These are phyloP conservation scores for Epizoanthus illoricatus DNA, from an alignment of 92 coral and sea anemone genomes.

Conservation along the genomic window DNA sequence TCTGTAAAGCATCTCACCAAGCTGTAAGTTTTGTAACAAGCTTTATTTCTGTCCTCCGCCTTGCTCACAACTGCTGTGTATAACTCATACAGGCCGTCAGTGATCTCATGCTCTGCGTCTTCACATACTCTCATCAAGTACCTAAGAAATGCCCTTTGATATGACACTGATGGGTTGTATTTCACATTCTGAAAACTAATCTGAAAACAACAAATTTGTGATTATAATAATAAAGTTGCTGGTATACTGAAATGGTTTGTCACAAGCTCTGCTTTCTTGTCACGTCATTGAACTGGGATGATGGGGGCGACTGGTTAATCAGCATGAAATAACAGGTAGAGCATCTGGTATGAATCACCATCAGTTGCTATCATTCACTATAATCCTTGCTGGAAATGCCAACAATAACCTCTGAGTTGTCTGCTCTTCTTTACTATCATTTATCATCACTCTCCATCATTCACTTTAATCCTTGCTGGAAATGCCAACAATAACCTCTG, in stretches of 20 bases:
- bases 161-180: constrained; percentile 60
- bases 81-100: constrained; percentile 65
- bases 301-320: too few relatives aligned
- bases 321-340: too few relatives aligned
- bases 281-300: too few relatives aligned
- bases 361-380: too few relatives aligned
- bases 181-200: constrained; percentile 44
- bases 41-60: constrained; percentile 32
- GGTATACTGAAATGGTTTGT: too few relatives aligned
- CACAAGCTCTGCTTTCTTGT: neutral
- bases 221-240: neutral
- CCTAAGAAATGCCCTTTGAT: constrained; percentile 60
- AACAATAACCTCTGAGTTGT: too few relatives aligned
- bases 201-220: constrained; percentile 29
- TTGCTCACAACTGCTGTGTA: constrained; percentile 54
- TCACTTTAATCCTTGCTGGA: too few relatives aligned
- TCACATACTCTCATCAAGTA: constrained; percentile 52
- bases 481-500: too few relatives aligned
- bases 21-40: constrained; percentile 61
- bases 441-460: too few relatives aligned
- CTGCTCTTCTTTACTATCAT: too few relatives aligned
- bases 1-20: constrained; percentile 47
- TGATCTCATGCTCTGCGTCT: constrained; percentile 51
- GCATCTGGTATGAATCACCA: too few relatives aligned
- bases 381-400: too few relatives aligned